Base-by-base conservation (phyloP, 1,140 invertebrate genomes). In the Calephelis nemesis region DNA sequence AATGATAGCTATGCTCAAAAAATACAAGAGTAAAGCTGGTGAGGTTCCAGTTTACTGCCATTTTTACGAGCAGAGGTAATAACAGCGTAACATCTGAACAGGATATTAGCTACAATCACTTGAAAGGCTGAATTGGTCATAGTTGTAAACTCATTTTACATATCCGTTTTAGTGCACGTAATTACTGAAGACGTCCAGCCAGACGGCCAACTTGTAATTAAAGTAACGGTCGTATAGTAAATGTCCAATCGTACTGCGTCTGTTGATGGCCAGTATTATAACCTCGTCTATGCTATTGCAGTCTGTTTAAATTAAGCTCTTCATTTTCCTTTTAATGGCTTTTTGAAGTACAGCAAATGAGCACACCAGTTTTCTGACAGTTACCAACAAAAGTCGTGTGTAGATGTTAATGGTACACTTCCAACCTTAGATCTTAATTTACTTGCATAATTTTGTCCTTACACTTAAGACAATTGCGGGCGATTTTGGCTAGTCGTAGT, bases 211-310 rank as follows among this genome's bases (percentile, higher is more conserved):
- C 76, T 75, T 72, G 79, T 81, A 87, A 88, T 89, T 87, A 88
- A 87, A 84, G 66, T 89, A 87, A 88, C 87, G 84, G 87, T 76
- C 75, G 69, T 70, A 72, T 85, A 82, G 82, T 86, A 82, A 83
- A 86, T 77, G 77, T 80, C 68, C 65, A 70, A 79, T 72, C 72
- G 68, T 72, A 13, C n/a, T 42, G 42, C 42, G 7, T 63, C 13
- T 42, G 9, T n/a, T n/a, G 40, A 40, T 45, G 42, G 0, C 42
- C 42, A 45, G 42, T 45, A 45, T 45, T 45, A 45, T 45, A 6
- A 45, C 42, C 4, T 45, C 42, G 42, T 45, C 42, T 45, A 45
- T 45, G 42, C 42, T 45, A 7, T 45, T 45, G 42, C 42, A 45
- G 42, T 45, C 42, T 45, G 8, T 45, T 7, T 45, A 45, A 45